These are phyloP conservation scores for Philopotamus ludificatus DNA, from an alignment of 1,140 invertebrate species.

Conservation along the genomic window DNA sequence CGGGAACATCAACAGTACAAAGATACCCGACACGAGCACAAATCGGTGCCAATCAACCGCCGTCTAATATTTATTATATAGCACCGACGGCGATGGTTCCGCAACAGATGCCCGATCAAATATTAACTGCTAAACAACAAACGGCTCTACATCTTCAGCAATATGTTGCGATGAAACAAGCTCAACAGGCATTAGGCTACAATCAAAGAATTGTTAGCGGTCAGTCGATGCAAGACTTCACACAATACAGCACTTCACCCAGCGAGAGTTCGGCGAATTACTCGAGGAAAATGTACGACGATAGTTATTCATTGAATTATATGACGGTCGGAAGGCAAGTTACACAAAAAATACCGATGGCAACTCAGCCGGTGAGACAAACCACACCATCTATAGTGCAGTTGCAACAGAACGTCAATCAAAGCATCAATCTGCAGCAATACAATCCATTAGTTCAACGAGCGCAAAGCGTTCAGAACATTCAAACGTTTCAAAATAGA, in stretches of 20 bases:
- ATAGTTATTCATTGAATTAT: slow-evolving; percentile 35
- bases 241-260: slow-evolving; percentile 31
- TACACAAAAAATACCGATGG: slow-evolving; percentile 21
- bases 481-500: slow-evolving; percentile 32
- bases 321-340: slow-evolving; percentile 31
- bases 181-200: slow-evolving; percentile 54
- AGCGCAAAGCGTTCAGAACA: slow-evolving; percentile 41
- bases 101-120: slow-evolving; percentile 43
- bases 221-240: slow-evolving; percentile 34
- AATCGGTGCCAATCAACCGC: slow-evolving; percentile 30
- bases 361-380: slow-evolving; percentile 28
- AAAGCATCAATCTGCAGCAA: slow-evolving; percentile 48
- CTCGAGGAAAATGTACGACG: slow-evolving; percentile 38
- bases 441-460: slow-evolving; percentile 53
- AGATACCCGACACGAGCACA: slow-evolving; percentile 41
- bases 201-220: slow-evolving; percentile 47
- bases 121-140: slow-evolving; percentile 51
- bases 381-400: slow-evolving; percentile 39
- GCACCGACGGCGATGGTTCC: slow-evolving; percentile 44
- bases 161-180: slow-evolving; percentile 57
- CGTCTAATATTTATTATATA: slow-evolving; percentile 54
- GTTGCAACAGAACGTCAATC: slow-evolving; percentile 50
- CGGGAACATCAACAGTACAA: slow-evolving; percentile 44
- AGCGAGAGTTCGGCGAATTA: slow-evolving; percentile 30
- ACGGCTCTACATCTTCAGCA: slow-evolving; percentile 54